phyloP scores from a whole-genome alignment of 2,113 vertebrate species.

The Apus apus region DNA sequence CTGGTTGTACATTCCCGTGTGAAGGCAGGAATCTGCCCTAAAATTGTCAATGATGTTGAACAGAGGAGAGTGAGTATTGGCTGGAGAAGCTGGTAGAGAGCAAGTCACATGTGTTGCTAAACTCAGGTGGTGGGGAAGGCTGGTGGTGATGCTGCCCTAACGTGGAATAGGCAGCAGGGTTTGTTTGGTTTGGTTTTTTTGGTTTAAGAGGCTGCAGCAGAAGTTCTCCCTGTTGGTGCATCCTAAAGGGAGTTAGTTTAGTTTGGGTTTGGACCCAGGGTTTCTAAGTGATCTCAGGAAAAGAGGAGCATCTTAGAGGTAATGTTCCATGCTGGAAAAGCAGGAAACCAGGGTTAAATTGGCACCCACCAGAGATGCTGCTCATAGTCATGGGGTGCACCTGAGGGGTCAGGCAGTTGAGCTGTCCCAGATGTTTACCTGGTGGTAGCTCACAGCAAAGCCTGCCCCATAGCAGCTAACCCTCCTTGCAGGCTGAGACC shows the following conservation, averaged over 20 bases:
- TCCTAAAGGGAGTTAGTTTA: neutral
- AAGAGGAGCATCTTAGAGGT: neutral
- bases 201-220: neutral
- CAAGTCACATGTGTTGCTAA: neutral
- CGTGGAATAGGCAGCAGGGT: neutral
- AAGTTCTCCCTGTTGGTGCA: neutral
- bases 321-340: neutral
- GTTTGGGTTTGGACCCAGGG: neutral
- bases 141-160: neutral
- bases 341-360: neutral
- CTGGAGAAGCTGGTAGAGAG: neutral
- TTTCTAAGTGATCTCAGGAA: neutral
- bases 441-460: neutral
- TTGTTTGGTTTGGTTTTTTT: neutral
- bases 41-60: neutral
- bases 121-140: neutral
- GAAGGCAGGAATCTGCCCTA: neutral
- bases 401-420: neutral
- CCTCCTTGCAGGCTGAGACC: accelerated
- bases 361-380: neutral
- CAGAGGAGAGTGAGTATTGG: neutral
- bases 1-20: neutral
- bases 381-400: accelerated
- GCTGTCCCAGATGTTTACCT: neutral
- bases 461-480: neutral